These are phyloP conservation scores for Archivesica marissinica DNA, from an alignment of 1,140 invertebrate genomes.

Conservation along the genomic window DNA sequence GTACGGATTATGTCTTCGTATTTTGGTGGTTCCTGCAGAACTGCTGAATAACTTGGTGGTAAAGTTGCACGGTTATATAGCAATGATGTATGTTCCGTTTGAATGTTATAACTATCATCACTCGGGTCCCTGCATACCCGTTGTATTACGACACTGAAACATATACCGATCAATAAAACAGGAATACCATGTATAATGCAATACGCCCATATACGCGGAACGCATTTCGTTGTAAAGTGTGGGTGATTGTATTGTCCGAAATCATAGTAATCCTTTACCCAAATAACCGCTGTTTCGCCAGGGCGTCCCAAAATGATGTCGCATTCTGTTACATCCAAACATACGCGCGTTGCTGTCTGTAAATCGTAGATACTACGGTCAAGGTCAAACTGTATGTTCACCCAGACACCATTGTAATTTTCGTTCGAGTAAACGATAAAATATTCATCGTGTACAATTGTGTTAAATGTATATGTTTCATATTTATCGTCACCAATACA, in stretches of 20 bases:
- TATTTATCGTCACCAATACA: not conserved
- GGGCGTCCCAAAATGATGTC: constrained; percentile 18
- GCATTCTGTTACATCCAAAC: constrained; percentile 9
- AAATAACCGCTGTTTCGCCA: constrained; percentile 13
- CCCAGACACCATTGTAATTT: constrained; percentile 7
- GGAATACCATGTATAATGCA: constrained; percentile 26
- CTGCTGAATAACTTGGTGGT: constrained; percentile 22
- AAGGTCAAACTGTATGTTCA: constrained; percentile 12
- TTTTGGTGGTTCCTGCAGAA: constrained; percentile 26
- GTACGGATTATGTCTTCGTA: constrained; percentile 38
- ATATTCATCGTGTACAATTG: constrained; percentile 26
- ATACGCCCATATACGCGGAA: constrained; percentile 45
- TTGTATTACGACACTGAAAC: constrained; percentile 25
- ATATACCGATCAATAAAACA: constrained; percentile 22
- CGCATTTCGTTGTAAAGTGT: constrained; percentile 1
- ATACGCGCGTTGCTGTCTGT: not conserved
- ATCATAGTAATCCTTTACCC: constrained; percentile 17
- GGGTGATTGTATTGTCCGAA: constrained; percentile 34
- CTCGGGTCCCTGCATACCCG: not conserved
- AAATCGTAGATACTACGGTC: not conserved
- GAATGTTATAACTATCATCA: not conserved
- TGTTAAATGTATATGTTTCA: not conserved
- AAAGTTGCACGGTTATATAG: not conserved
- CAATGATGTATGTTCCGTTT: constrained; percentile 23
- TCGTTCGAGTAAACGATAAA: constrained; percentile 32